Conservation (phyloP, 2,797 vertebrate genomes). For the Platalea minor region DNA sequence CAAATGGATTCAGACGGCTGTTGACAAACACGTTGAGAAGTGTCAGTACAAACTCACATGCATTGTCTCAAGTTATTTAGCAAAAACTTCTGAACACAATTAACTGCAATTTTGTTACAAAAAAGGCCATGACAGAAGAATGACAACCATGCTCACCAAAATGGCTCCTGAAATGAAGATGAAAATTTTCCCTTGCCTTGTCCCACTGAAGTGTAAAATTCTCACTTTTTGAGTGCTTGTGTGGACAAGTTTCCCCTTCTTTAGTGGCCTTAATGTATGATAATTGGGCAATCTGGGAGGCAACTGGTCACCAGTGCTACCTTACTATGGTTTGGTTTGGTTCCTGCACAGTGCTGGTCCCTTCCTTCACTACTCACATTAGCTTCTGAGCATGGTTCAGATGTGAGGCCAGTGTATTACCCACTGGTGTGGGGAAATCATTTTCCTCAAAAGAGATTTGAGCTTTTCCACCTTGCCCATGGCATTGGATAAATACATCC, state of each 20-base stretch:
- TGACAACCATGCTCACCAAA: not conserved
- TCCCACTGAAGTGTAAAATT: not conserved
- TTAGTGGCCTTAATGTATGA: not conserved
- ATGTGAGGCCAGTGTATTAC: not conserved
- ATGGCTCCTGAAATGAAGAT: not conserved
- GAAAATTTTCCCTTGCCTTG: not conserved
- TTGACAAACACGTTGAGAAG: not conserved
- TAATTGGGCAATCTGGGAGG: not conserved
- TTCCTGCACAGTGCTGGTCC: not conserved
- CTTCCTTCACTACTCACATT: not conserved
- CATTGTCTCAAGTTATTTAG: not conserved
- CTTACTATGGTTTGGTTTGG: not conserved
- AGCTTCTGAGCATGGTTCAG: not conserved
- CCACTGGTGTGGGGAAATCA: not conserved
- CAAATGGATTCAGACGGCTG: constrained; percentile 57
- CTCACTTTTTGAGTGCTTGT: not conserved
- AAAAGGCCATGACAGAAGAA: not conserved
- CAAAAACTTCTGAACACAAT: not conserved
- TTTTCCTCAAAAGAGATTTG: not conserved
- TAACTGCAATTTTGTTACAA: not conserved
- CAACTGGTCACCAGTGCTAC: not conserved
- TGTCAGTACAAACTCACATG: not conserved
- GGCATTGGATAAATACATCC: not conserved
- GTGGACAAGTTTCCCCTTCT: not conserved
- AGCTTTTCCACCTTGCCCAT: not conserved